Evolutionary conservation across 2,113 vertebrate species (phyloP), one percentile per base, ranked within the genome.

Genomic region (Meriones unguiculatus): DNA sequence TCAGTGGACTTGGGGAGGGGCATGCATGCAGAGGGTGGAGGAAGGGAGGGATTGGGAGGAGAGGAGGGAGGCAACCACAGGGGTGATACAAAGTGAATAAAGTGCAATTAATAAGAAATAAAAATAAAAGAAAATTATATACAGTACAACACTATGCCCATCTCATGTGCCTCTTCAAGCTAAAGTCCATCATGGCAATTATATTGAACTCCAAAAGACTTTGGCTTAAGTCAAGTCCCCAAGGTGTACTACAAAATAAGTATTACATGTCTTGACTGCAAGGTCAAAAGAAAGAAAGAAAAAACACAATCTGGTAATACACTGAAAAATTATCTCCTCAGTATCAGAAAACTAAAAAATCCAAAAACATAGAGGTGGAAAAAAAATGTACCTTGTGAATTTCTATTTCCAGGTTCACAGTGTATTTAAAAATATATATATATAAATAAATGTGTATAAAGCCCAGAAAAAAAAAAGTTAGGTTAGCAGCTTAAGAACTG

Each of bases 301-400:
- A 72, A 46, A 46, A 46, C 41, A 46, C 50, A 75, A 13, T 86
- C 72, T 92, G 77, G 24, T n/a, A 38, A 90, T 96, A 85, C 41
- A 81, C 11, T 87, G 52, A 18, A n/a, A 92, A 97, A 91, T 97
- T 13, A 84, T 92, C 65, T 90, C 46, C 9, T 14, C 82, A 28
- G 2, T 86, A 78, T 78, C 73, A 72, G 77, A 65, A 97, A 88
- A 24, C 7, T 73, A 46, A 75, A 80, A 84, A 3, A 5, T 69
- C 73, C 17, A 86, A 11, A 50, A 69, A 86, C 5, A 67, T 13
- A 50, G 28, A 50, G 41, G 46, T 12, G 5, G 32, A 86, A 84
- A 62, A 46, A 46, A 11, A 50, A 50, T 30, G 18, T 69, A 32
- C 17, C 28, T 35, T 67, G 41, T 50, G 10, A 67, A 67, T 30